Evolutionary conservation across 2,797 vertebrate species (phyloP).

Genomic region (Bucorvus abyssinicus): DNA sequence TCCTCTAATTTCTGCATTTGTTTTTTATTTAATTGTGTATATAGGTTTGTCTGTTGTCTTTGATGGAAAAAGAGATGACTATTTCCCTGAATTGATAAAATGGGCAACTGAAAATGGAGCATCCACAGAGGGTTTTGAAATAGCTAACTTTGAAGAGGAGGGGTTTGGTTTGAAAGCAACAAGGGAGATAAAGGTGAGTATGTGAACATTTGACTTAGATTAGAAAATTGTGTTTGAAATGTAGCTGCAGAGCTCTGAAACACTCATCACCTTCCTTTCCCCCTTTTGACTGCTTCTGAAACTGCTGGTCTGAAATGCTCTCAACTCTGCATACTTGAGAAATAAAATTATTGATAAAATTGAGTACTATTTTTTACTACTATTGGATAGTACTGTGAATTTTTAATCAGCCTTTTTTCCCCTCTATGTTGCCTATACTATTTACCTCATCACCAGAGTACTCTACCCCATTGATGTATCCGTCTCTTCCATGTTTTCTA

Average conservation of each 20-base stretch:
- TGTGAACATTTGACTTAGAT: not conserved
- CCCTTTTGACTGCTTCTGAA: not conserved
- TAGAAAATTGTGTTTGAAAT: not conserved
- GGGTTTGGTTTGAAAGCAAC: slow-evolving; percentile 93
- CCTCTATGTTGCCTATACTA: not conserved
- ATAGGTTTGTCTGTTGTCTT: slow-evolving; percentile 90
- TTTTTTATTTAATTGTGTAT: slow-evolving; percentile 23
- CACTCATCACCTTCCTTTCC: not conserved
- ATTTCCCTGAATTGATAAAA: slow-evolving; percentile 88
- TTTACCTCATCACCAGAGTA: not conserved
- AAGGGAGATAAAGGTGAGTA: slow-evolving; percentile 91
- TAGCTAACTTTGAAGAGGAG: slow-evolving; percentile 87
- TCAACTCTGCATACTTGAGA: not conserved
- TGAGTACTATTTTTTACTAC: not conserved
- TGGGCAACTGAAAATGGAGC: slow-evolving; percentile 91
- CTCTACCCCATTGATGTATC: not conserved
- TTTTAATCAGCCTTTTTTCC: not conserved
- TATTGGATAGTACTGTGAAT: not conserved
- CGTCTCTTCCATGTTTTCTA: not conserved
- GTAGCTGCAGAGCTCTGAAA: not conserved
- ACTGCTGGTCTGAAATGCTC: not conserved
- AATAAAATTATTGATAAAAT: not conserved
- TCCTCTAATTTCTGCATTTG: slow-evolving; percentile 47
- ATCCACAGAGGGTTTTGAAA: slow-evolving; percentile 88
- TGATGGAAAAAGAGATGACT: slow-evolving; percentile 91